Conservation (phyloP, 2,888 invertebrate genomes). For the Heliconius charithonia region DNA sequence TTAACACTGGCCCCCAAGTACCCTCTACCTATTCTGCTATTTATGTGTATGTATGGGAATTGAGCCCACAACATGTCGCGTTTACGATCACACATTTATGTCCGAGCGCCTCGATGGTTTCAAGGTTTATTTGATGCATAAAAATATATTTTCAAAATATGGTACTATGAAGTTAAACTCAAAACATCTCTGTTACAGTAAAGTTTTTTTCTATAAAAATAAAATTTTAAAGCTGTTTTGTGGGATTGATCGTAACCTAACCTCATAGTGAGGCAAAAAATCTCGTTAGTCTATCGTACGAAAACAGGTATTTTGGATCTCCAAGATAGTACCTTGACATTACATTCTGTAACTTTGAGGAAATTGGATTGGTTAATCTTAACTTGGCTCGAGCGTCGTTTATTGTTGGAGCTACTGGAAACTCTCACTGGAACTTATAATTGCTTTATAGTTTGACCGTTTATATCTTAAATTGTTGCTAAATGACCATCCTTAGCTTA, state of each 20-base stretch:
- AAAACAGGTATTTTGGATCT: slow-evolving; percentile 15
- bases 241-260: not conserved
- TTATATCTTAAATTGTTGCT: no score
- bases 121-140: not conserved
- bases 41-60: no score
- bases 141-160: no score
- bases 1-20: no score
- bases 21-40: no score
- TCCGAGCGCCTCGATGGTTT: no score
- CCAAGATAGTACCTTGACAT: slow-evolving; percentile 14
- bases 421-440: slow-evolving; percentile 1
- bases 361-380: slow-evolving; percentile 20
- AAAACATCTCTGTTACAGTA: no score
- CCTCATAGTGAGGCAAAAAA: not conserved
- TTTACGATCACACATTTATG: no score
- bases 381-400: slow-evolving; percentile 4
- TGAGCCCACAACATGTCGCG: no score
- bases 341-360: slow-evolving; percentile 17
- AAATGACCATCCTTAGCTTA: no score
- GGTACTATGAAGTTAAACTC: no score
- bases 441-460: not conserved
- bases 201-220: not conserved
- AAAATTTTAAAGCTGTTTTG: not conserved
- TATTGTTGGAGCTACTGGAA: slow-evolving; percentile 21
- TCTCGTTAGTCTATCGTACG: not conserved